Percentiles rank a stretch among this genome's conserved stretches.
These are phyloP conservation scores for Salarias fasciatus DNA, from an alignment of 2,797 vertebrate genomes.

Conservation along the genomic window DNA sequence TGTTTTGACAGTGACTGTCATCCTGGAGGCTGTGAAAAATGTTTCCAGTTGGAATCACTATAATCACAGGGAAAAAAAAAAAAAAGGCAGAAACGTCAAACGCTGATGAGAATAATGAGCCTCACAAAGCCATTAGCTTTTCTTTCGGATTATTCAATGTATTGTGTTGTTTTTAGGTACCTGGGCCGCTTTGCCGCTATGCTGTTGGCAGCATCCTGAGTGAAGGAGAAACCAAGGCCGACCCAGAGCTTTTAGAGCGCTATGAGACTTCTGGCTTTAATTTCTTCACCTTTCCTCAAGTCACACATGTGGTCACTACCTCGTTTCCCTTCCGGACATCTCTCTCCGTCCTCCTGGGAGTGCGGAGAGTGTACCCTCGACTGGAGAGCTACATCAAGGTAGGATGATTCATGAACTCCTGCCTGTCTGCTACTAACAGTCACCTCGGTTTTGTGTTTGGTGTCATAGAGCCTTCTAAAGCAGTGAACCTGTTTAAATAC, in stretches of 20 bases:
- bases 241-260: conserved; percentile 81
- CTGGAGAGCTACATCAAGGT: conserved; percentile 91
- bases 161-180: conserved; percentile 74
- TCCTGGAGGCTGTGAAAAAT: conserved; percentile 16
- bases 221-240: conserved; percentile 83
- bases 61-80: conserved; percentile 30
- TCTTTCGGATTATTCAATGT: conserved; percentile 3
- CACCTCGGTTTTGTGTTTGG: no score
- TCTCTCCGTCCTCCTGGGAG: conserved; percentile 84
- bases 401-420: conserved; percentile 8
- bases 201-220: conserved; percentile 90
- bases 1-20: conserved; percentile 12
- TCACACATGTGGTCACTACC: conserved; percentile 88
- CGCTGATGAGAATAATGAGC: conserved; percentile 2
- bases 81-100: conserved; percentile 12
- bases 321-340: conserved; percentile 85
- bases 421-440: no score
- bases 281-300: conserved; percentile 89
- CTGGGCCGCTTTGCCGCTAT: conserved; percentile 84
- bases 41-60: conserved; percentile 13
- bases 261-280: conserved; percentile 90
- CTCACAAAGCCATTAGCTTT: not conserved
- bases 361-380: conserved; percentile 86
- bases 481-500: no score
- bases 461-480: no score